Base-by-base conservation (phyloP, 2,888 invertebrate species). In the Thelaira solivaga region DNA sequence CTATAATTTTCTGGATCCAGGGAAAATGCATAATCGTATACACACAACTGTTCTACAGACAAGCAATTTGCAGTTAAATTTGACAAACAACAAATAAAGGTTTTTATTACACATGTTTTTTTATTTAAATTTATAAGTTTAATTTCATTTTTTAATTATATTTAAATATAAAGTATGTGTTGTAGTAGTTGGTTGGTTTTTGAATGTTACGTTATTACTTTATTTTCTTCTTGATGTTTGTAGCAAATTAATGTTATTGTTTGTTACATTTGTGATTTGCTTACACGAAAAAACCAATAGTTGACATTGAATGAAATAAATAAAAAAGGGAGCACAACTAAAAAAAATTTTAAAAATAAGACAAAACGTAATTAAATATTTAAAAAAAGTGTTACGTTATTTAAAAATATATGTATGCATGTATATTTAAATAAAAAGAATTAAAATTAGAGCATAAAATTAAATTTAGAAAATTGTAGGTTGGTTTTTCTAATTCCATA, bases 81-180 rank as follows among this genome's bases (percentile, higher is more conserved):
- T 11, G 24, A 53, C 10, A 43, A 73, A 69, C 13, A 51, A 51
- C 62, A 61, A 16, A 55, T 57, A 13, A 43, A 64, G n/a, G 16
- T 61, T 77, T 74, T 78, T 78, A 74, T 74, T 78, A 78, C 78
- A 78, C 77, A 78, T 59, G 72, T 62, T 69, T 74, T 72, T 77
- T 78, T 78, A 26, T 65, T 65, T 51, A 65, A 72, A 74, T 78
- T 73, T 73, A n/a, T n/a, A 73, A 68, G 34, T 69, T 75, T 68
- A 49, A 62, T 68, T 62, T 68, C 57, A 57, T 39, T 61, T 55
- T 55, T 77, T 73, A 64, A 73, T 78, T 61, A 69, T 78, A 78
- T 74, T 78, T 78, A 78, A 69, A 78, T 78, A 78, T 78, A 78
- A 78, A 74, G 69, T 78, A 78, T 78, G 78, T 78, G 78, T 78